Evolutionary conservation across 2,797 vertebrate genomes (phyloP).

Genomic region (Falco columbarius): DNA sequence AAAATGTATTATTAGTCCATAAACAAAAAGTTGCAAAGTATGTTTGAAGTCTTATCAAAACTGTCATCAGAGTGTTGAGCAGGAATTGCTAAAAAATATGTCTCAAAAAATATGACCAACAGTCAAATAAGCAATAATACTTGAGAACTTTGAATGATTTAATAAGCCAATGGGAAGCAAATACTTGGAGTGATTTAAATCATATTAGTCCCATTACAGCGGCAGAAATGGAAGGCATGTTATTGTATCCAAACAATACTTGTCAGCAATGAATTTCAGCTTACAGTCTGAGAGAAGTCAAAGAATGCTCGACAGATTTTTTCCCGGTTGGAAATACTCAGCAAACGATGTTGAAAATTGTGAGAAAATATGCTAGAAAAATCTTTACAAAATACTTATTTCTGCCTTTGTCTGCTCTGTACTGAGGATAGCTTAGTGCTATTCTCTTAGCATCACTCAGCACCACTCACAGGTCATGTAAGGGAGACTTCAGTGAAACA

Average conservation of each 20-base stretch:
- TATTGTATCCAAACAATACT: not conserved
- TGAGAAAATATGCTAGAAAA: not conserved
- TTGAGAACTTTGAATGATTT: not conserved
- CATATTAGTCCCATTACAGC: not conserved
- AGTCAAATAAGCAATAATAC: not conserved
- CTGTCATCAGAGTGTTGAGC: not conserved
- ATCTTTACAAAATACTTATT: not conserved
- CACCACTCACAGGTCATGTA: slow-evolving; percentile 13
- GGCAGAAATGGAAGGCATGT: not conserved
- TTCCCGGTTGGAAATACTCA: not conserved
- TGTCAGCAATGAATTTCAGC: not conserved
- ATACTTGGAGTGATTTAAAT: not conserved
- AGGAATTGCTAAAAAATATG: not conserved
- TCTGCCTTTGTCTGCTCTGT: not conserved
- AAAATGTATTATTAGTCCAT: not conserved
- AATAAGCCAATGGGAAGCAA: not conserved
- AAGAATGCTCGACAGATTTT: not conserved
- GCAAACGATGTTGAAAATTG: not conserved
- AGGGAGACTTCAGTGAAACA: slow-evolving; percentile 39
- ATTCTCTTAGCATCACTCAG: not conserved
- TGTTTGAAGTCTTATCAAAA: not conserved
- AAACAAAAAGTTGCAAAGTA: not conserved
- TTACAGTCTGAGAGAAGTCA: not conserved
- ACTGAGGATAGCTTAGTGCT: not conserved
- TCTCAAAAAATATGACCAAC: not conserved